Evolutionary conservation across 2,113 vertebrate genomes (phyloP).

Genomic region (Rallus limicola): DNA sequence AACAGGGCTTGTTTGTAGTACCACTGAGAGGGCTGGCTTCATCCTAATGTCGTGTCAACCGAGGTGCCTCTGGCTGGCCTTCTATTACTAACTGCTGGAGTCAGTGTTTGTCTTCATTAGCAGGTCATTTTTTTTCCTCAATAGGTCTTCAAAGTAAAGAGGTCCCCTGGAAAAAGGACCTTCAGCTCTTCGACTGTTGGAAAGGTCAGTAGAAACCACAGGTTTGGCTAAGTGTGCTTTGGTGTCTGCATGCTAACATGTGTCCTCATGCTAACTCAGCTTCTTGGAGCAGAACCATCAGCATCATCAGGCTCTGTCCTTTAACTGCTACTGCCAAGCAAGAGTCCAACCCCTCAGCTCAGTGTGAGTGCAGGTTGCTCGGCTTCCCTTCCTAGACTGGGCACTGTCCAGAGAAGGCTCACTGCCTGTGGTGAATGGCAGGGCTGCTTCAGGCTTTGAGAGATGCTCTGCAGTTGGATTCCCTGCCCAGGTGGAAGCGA

Average conservation of each 20-base stretch:
- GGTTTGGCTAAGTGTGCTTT: background rate
- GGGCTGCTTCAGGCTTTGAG: background rate
- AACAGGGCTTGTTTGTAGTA: background rate
- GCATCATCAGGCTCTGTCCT: background rate
- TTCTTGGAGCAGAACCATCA: background rate
- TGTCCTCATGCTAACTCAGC: rapidly evolving
- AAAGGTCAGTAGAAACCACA: slow-evolving; percentile 66
- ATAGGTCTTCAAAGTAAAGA: slow-evolving; percentile 84
- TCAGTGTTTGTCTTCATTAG: background rate
- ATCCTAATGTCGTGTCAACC: rapidly evolving
- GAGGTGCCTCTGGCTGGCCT: background rate
- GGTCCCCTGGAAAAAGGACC: slow-evolving; percentile 82
- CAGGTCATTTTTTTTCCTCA: background rate
- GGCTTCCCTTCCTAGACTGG: background rate
- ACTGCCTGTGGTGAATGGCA: background rate
- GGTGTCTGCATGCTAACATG: background rate
- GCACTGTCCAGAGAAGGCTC: background rate
- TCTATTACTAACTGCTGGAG: background rate
- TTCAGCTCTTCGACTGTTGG: slow-evolving; percentile 79
- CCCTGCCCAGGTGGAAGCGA: background rate
- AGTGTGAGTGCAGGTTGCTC: background rate
- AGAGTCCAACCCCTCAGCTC: rapidly evolving
- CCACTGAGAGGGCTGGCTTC: background rate
- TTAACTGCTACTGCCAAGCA: background rate
- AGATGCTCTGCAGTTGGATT: background rate